Percentiles rank a stretch among this genome's conserved stretches.
These are phyloP conservation scores for Chamaedrilus cognettii DNA, from an alignment of 2,888 invertebrate species.

Conservation along the genomic window DNA sequence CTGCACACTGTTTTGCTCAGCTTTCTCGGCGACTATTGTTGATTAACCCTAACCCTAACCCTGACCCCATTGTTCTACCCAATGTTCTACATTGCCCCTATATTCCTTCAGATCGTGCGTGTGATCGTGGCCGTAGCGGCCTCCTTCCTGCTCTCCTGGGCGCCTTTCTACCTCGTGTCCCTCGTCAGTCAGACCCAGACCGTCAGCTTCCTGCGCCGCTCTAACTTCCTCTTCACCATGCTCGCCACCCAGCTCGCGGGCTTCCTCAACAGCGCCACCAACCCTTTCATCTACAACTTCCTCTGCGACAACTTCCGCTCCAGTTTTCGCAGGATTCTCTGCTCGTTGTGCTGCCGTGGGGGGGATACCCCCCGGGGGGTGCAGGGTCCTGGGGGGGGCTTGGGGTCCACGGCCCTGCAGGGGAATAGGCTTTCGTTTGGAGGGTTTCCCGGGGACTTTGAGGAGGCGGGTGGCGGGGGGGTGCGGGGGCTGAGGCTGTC, in stretches of 20 bases:
- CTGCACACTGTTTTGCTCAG: too few relatives aligned
- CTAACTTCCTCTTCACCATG: conserved; percentile 62
- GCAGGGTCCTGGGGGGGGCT: too few relatives aligned
- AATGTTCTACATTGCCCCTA: too few relatives aligned
- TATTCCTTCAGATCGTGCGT: conserved; percentile 60
- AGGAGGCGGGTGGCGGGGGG: too few relatives aligned
- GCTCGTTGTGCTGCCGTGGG: background rate
- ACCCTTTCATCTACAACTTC: conserved; percentile 61
- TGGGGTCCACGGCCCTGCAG: too few relatives aligned
- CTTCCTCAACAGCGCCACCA: conserved; percentile 61
- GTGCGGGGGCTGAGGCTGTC: too few relatives aligned
- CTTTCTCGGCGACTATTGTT: too few relatives aligned
- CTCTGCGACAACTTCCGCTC: conserved; percentile 61
- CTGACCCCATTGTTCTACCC: too few relatives aligned
- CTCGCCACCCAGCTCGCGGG: conserved; percentile 59
- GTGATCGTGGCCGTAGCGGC: conserved; percentile 61
- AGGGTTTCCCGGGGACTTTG: too few relatives aligned
- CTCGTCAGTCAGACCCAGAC: conserved; percentile 58
- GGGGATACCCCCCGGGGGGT: background rate
- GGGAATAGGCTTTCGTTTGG: too few relatives aligned
- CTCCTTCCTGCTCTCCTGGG: conserved; percentile 60
- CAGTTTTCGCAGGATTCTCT: conserved; percentile 48
- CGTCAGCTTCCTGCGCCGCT: conserved; percentile 54
- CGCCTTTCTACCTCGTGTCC: conserved; percentile 61
- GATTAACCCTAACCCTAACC: too few relatives aligned